Percentiles rank a stretch among this genome's conserved stretches.
phyloP scores from a whole-genome alignment of 2,797 vertebrate species.

The Tragelaphus eurycerus region DNA sequence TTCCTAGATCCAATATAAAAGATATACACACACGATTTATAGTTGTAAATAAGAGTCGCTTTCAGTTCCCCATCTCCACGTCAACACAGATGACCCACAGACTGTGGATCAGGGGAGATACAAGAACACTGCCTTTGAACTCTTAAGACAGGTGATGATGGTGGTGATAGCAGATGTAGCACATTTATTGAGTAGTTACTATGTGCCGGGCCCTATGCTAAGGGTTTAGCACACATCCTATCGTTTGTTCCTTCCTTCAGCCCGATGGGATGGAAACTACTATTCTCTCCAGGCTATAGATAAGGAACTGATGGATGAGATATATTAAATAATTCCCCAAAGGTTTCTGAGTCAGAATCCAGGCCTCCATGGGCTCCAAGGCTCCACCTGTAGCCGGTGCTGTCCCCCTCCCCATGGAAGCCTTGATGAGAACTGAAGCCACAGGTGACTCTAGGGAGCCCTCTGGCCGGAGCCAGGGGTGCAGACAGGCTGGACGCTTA shows the following conservation, averaged over 20 bases:
- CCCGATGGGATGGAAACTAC: background rate
- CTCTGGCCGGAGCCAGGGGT: background rate
- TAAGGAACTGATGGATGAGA: background rate
- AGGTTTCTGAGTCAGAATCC: too few relatives aligned
- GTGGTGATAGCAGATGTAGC: background rate
- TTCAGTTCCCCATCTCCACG: background rate
- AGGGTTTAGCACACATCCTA: background rate
- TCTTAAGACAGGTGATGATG: background rate
- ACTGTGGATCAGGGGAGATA: background rate
- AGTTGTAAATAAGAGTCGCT: background rate
- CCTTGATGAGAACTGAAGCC: background rate
- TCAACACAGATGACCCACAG: background rate
- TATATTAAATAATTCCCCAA: background rate
- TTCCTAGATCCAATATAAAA: background rate
- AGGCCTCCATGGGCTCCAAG: background rate
- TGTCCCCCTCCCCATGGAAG: accelerated
- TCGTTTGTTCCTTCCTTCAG: background rate
- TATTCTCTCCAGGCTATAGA: background rate
- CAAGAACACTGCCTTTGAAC: background rate
- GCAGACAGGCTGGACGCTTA: background rate
- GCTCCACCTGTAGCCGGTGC: background rate
- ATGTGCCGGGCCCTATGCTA: accelerated
- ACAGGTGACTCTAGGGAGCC: background rate
- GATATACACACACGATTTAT: background rate
- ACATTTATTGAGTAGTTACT: background rate